A percentile compares a stretch with the other conserved stretches of the same genome.
Conservation (phyloP, 2,797 vertebrate species). For the Chaenodraco wilsoni region DNA sequence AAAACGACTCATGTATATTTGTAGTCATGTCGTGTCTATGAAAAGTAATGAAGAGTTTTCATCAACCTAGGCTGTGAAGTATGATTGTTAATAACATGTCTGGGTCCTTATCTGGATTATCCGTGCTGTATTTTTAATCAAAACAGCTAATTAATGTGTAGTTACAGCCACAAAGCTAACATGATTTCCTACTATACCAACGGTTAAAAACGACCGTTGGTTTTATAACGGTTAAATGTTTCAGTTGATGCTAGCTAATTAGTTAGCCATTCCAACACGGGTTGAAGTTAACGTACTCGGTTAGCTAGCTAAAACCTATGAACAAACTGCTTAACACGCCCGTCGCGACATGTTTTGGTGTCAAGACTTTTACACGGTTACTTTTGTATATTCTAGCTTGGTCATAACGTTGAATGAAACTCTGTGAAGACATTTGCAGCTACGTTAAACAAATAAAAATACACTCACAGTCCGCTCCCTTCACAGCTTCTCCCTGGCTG, state of each 20-base stretch:
- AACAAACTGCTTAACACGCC: not conserved
- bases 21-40: too few species aligned
- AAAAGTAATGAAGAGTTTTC: too few species aligned
- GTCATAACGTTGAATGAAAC: not conserved
- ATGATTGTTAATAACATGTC: not conserved
- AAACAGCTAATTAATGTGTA: not conserved
- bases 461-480: slow-evolving; percentile 55
- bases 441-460: slow-evolving; percentile 26
- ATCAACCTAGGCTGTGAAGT: not conserved
- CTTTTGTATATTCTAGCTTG: not conserved
- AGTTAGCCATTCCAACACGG: not conserved
- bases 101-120: not conserved
- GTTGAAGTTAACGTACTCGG: not conserved
- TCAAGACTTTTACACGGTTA: not conserved
- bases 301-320: slow-evolving; percentile 39
- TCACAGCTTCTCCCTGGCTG: slow-evolving; percentile 77
- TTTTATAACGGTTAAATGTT: too few species aligned
- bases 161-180: too few species aligned
- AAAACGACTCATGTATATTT: too few species aligned
- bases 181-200: too few species aligned
- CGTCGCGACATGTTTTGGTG: not conserved
- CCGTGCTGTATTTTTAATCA: not conserved
- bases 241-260: not conserved
- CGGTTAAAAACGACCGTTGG: too few species aligned
- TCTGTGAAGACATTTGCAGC: not conserved